Conservation (phyloP, 2,888 invertebrate species). For the Cephus spinipes region DNA sequence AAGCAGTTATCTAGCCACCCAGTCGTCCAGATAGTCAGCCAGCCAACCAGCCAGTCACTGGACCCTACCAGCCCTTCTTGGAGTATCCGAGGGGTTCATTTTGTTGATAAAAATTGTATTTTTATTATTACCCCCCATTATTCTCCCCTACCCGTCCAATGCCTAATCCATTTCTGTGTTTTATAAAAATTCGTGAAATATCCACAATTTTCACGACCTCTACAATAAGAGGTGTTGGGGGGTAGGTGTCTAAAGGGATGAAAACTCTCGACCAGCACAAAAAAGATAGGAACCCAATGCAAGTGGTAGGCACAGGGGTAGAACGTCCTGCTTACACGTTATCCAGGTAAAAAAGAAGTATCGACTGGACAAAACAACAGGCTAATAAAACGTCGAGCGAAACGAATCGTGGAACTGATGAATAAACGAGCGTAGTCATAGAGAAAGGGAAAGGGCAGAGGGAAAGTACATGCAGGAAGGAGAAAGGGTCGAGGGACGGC, state of each 20-base stretch:
- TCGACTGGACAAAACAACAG: background rate
- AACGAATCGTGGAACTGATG: background rate
- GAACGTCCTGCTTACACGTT: background rate
- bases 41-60: background rate
- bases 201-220: background rate
- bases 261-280: background rate
- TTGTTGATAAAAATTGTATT: conserved; percentile 49
- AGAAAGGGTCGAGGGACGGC: background rate
- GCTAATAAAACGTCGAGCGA: background rate
- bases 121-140: conserved; percentile 34
- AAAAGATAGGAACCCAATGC: background rate
- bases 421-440: background rate
- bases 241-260: background rate
- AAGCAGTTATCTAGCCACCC: background rate
- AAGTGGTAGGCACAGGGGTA: background rate
- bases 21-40: background rate
- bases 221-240: no score
- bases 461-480: background rate
- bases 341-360: background rate
- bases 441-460: background rate
- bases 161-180: background rate
- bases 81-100: conserved; percentile 56
- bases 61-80: conserved; percentile 12
- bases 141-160: background rate
- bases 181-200: no score